Conservation (phyloP, 2,113 vertebrate genomes). For the Mustela nigripes region DNA sequence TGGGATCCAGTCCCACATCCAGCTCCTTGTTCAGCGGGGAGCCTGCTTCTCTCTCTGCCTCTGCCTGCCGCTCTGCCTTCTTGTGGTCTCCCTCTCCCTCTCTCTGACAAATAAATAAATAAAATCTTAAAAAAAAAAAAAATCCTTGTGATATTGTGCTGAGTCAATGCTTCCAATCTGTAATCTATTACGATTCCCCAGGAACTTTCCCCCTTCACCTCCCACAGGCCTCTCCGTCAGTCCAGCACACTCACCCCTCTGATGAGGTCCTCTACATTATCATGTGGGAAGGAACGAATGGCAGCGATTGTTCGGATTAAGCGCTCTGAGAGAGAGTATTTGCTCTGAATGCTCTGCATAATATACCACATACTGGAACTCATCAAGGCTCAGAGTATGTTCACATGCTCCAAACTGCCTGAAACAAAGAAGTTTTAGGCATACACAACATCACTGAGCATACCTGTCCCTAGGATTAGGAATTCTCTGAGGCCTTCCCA, state of each 20-base stretch:
- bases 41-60: no score
- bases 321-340: slow-evolving; percentile 97
- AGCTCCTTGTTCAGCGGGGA: no score
- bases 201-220: not conserved
- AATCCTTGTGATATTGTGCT: not conserved
- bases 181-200: not conserved
- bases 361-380: slow-evolving; percentile 92
- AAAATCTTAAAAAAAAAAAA: no score
- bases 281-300: slow-evolving; percentile 97
- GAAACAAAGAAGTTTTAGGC: slow-evolving; percentile 72
- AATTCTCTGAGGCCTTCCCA: slow-evolving; percentile 7
- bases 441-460: not conserved
- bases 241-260: slow-evolving; percentile 89
- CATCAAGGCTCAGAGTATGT: slow-evolving; percentile 70
- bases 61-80: no score
- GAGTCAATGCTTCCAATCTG: not conserved
- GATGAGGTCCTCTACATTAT: slow-evolving; percentile 98
- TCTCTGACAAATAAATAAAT: no score
- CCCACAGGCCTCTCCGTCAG: not conserved
- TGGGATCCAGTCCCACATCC: no score
- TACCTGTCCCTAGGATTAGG: not conserved
- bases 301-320: slow-evolving; percentile 98
- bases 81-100: no score
- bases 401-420: slow-evolving; percentile 85
- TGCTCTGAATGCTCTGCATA: slow-evolving; percentile 99